These are phyloP conservation scores for Rhopalosiphum maidis DNA, from an alignment of 1,140 invertebrate species.

Conservation along the genomic window DNA sequence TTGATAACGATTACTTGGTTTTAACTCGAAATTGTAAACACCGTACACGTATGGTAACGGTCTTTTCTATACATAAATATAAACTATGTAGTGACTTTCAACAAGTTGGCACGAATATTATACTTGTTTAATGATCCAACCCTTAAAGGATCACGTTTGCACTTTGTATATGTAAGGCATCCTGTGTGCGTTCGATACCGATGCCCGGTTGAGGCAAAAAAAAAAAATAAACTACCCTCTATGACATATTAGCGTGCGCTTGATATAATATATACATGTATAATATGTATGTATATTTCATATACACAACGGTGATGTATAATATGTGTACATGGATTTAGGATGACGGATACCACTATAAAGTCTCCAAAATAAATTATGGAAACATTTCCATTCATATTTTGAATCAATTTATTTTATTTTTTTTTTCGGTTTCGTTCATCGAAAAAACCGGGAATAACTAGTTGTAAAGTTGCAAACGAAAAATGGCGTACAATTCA, in stretches of 20 bases:
- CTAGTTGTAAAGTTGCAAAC: conserved; percentile 32
- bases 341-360: not conserved
- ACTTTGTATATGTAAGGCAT: not conserved
- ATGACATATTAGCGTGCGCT: conserved; percentile 20
- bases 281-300: not conserved
- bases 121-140: conserved; percentile 53
- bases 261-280: not conserved
- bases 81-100: conserved; percentile 15
- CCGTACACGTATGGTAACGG: not conserved
- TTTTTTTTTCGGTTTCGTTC: not conserved
- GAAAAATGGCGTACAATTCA: conserved; percentile 15
- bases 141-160: conserved; percentile 28
- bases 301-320: not conserved
- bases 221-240: conserved; percentile 15
- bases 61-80: not conserved
- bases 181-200: not conserved
- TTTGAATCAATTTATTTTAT: not conserved
- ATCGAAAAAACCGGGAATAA: not conserved
- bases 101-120: conserved; percentile 56
- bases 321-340: conserved; percentile 17
- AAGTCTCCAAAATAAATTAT: conserved; percentile 28
- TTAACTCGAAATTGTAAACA: conserved; percentile 33
- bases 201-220: not conserved
- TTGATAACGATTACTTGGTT: conserved; percentile 18
- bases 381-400: conserved; percentile 26